These are phyloP conservation scores for Coracopsis vasa DNA, from an alignment of 2,113 vertebrate genomes.

Conservation along the genomic window DNA sequence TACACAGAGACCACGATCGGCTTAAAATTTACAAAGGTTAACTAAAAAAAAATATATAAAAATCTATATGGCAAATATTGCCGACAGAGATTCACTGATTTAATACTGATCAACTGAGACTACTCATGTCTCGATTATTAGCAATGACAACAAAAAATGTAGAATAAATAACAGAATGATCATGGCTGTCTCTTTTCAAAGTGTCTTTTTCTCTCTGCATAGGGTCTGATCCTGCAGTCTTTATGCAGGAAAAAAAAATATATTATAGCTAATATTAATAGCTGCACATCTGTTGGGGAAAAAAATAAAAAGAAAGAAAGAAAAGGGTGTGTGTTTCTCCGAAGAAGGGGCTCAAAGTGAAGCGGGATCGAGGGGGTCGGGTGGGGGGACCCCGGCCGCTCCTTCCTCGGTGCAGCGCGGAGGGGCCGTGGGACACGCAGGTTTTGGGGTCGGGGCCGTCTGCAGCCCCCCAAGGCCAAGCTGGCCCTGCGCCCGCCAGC, in stretches of 20 bases:
- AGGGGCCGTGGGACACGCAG: too few relatives aligned
- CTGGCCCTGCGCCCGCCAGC: too few relatives aligned
- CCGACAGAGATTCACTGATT: slow-evolving; percentile 86
- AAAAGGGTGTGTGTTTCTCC: too few relatives aligned
- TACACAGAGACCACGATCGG: slow-evolving; percentile 58
- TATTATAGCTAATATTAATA: too few relatives aligned
- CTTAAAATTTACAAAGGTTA: slow-evolving; percentile 78
- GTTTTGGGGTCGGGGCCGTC: too few relatives aligned
- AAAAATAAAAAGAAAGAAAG: too few relatives aligned
- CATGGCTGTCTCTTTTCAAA: slow-evolving; percentile 85
- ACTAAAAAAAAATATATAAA: slow-evolving; percentile 69
- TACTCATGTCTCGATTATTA: slow-evolving; percentile 78
- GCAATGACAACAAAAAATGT: slow-evolving; percentile 59
- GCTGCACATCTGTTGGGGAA: background rate
- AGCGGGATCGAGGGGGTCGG: too few relatives aligned
- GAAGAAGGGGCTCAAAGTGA: too few relatives aligned
- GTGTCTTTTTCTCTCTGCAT: slow-evolving; percentile 88
- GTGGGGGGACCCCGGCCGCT: too few relatives aligned
- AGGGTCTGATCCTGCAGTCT: slow-evolving; percentile 50
- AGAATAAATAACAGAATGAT: slow-evolving; percentile 95
- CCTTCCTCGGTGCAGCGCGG: too few relatives aligned
- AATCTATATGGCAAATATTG: slow-evolving; percentile 93
- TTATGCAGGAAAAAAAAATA: background rate
- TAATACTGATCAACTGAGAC: slow-evolving; percentile 81
- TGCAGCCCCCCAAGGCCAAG: too few relatives aligned